These are phyloP conservation scores for Cephalotes varians DNA, from an alignment of 2,888 invertebrate species.

Conservation along the genomic window DNA sequence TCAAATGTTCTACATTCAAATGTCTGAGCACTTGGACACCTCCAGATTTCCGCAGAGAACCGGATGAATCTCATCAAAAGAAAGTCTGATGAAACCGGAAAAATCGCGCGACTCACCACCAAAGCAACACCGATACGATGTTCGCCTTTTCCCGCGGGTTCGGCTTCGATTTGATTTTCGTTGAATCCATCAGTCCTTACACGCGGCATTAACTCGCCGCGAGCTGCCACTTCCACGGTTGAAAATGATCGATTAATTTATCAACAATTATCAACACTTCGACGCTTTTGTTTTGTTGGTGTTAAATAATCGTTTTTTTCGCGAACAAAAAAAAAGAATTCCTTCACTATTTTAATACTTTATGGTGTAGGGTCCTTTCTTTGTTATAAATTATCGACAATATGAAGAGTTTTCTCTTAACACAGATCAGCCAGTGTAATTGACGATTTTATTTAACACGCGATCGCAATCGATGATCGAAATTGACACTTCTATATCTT, in stretches of 20 bases:
- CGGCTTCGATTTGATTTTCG: constrained; percentile 85
- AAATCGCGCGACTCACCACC: constrained; percentile 86
- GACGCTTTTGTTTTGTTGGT: neutral
- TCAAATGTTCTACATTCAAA: neutral
- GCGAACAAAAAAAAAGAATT: neutral
- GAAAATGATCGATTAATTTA: neutral
- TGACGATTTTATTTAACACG: neutral
- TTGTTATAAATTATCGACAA: neutral
- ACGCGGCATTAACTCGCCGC: constrained; percentile 63
- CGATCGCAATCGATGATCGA: neutral
- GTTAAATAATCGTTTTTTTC: neutral
- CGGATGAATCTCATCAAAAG: neutral
- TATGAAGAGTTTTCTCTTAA: neutral
- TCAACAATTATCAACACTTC: neutral
- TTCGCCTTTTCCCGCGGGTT: constrained; percentile 88
- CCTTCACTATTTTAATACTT: neutral
- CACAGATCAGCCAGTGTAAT: neutral
- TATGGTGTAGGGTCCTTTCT: neutral
- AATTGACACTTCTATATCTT: constrained; percentile 18
- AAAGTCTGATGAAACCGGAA: neutral
- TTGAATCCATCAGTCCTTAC: constrained; percentile 78
- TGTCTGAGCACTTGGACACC: neutral
- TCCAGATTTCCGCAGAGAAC: neutral
- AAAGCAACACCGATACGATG: constrained; percentile 88
- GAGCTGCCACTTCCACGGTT: constrained; percentile 31